Base-by-base conservation (phyloP, 2,888 invertebrate genomes). In the Folsomia manolachei region DNA sequence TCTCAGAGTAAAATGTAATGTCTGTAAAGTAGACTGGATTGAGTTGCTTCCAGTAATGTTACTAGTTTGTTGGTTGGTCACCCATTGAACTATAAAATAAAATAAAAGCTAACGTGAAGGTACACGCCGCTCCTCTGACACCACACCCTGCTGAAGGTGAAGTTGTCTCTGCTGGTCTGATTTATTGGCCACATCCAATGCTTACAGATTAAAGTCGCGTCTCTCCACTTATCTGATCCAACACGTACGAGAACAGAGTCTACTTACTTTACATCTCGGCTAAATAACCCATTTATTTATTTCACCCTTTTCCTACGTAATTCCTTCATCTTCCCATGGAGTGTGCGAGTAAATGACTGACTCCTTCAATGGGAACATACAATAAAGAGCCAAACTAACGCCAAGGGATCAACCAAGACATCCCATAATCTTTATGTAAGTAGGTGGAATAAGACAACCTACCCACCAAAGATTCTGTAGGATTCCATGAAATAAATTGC, bases 61-160 rank as follows among this genome's bases (percentile, higher is more conserved):
- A n/a, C n/a, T n/a, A n/a, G n/a, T n/a, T n/a, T n/a, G n/a, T n/a
- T n/a, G 4, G 39, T 39, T 39, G 39, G 39, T 39, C 39, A 39
- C 39, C 39, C 39, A 39, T 39, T 39, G 39, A 39, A 39, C 39
- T 39, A 39, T 39, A 39, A 39, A 39, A 39, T 39, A 14, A 14
- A 39, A 39, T 39, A 39, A 39, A 39, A 39, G 39, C 14, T 39
- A 14, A 39, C 39, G 70, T 64, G 63, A 62, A 60, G 7, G 56
- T 4, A 56, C 11, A 56, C 21, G 56, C 56, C 56, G 56, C 56
- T 56, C 56, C 56, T 56, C 56, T 56, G 19, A 4, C 56, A 75
- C 77, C 77, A 79, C 79, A 76, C 76, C 77, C 77, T 75, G 72
- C 66, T 72, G 62, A 72, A 71, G n/a, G 73, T 71, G 72, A 73